Evolutionary conservation across 2,113 vertebrate species (phyloP).

Genomic region (Neogobius melanostomus): DNA sequence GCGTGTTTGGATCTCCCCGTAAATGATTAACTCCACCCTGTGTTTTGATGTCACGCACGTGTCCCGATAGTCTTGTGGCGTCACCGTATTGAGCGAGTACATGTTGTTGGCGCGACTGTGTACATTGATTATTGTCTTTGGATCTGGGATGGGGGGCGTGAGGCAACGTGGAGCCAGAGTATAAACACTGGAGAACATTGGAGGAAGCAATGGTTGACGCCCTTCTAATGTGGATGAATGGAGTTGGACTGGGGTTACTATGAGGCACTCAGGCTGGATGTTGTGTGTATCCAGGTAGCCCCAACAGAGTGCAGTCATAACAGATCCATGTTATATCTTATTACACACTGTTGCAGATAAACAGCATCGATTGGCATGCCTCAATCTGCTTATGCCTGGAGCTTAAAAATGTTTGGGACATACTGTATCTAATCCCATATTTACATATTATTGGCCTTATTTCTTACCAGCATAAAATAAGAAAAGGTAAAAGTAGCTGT

Average conservation of each 20-base stretch:
- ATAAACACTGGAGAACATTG: constrained; percentile 31
- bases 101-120: background rate
- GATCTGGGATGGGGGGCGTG: constrained; percentile 11
- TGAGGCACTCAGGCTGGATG: constrained; percentile 10
- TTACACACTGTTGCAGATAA: too few relatives aligned
- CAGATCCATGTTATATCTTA: too few relatives aligned
- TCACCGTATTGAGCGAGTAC: background rate
- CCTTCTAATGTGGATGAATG: constrained; percentile 39
- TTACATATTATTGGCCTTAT: too few relatives aligned
- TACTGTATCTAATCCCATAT: too few relatives aligned
- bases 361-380: too few relatives aligned
- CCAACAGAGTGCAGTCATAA: too few relatives aligned
- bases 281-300: background rate
- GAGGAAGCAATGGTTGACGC: constrained; percentile 34
- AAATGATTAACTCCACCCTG: background rate
- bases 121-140: constrained; percentile 31
- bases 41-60: background rate
- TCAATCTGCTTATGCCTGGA: too few relatives aligned
- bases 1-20: background rate
- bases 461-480: too few relatives aligned
- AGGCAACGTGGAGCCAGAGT: constrained; percentile 45
- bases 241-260: constrained; percentile 35
- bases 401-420: too few relatives aligned
- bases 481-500: background rate
- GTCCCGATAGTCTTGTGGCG: background rate